A percentile compares a stretch with the other conserved stretches of the same genome.
Conservation (phyloP, 2,113 vertebrate species). For the Chionis minor region DNA sequence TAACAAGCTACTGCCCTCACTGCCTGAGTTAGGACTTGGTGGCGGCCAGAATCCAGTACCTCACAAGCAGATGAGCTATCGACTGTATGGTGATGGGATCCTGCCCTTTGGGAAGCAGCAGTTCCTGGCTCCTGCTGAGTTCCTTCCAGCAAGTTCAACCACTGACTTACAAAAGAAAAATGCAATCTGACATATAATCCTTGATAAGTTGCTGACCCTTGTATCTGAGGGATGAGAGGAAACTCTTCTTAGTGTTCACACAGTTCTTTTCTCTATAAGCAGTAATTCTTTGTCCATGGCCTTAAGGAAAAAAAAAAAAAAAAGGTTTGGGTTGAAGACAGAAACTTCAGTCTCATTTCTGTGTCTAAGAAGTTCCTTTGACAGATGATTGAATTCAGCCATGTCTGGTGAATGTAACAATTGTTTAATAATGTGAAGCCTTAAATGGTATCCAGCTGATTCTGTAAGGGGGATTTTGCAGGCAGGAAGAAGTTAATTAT, state of each 20-base stretch:
- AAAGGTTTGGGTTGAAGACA: background rate
- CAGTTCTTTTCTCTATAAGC: background rate
- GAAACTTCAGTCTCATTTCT: background rate
- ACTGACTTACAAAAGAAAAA: slow-evolving; percentile 43
- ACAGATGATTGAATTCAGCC: background rate
- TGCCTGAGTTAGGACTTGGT: background rate
- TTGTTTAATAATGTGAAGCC: slow-evolving; percentile 3
- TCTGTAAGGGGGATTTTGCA: background rate
- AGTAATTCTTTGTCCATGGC: background rate
- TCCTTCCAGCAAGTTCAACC: slow-evolving; percentile 51
- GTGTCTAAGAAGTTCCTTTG: background rate
- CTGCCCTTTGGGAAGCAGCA: background rate
- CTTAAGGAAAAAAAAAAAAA: background rate
- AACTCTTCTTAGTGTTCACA: background rate
- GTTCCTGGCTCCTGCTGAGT: slow-evolving; percentile 33
- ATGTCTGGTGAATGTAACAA: background rate
- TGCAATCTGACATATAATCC: slow-evolving; percentile 23
- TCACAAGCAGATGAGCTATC: background rate
- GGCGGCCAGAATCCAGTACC: background rate
- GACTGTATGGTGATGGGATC: background rate
- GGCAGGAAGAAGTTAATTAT: slow-evolving; percentile 26
- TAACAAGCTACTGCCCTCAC: background rate
- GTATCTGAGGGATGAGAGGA: background rate
- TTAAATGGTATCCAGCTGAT: slow-evolving; percentile 1
- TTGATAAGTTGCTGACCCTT: slow-evolving; percentile 41